Percentiles rank a stretch among this genome's conserved stretches.
These are phyloP conservation scores for Pan paniscus DNA, from an alignment of 2,113 vertebrate genomes.

Conservation along the genomic window DNA sequence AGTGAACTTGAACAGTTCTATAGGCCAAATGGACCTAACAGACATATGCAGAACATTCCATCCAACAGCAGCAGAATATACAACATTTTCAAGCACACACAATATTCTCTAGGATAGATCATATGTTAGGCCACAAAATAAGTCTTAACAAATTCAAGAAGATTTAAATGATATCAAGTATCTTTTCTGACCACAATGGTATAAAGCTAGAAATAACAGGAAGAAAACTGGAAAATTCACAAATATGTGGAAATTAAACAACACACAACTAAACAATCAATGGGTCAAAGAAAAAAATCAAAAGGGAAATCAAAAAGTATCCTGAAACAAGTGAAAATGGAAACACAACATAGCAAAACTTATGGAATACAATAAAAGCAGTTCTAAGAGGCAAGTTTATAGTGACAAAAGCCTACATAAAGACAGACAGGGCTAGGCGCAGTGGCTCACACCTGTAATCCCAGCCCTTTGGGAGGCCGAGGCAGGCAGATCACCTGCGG, in stretches of 20 bases:
- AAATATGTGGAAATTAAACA: background rate
- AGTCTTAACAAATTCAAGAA: background rate
- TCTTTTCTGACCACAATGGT: background rate
- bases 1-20: background rate
- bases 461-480: background rate
- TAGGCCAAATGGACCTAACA: background rate
- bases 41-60: background rate
- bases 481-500: background rate
- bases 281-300: background rate
- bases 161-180: background rate
- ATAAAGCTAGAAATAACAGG: background rate
- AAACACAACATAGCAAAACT: background rate
- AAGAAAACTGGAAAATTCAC: background rate
- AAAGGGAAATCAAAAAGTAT: background rate
- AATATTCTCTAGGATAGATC: background rate
- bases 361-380: background rate
- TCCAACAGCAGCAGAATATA: background rate
- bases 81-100: background rate
- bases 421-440: background rate
- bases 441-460: background rate
- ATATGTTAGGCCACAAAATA: background rate
- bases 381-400: background rate
- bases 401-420: background rate
- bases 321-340: background rate
- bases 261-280: background rate